Conservation (phyloP, 1,140 invertebrate species). For the Polypedilum vanderplanki region DNA sequence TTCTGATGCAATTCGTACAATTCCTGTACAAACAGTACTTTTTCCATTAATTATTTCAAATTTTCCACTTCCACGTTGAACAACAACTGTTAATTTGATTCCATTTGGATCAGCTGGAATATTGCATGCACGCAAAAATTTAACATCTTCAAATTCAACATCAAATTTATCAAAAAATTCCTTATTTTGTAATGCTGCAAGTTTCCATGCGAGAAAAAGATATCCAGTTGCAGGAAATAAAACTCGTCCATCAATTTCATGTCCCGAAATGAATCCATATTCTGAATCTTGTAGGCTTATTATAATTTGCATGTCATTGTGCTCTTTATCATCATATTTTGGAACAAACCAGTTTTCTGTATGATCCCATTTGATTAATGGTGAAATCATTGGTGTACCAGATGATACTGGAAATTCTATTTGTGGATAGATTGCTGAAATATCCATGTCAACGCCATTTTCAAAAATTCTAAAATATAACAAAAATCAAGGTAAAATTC, state of each 20-base stretch:
- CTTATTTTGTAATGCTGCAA: constrained; percentile 65
- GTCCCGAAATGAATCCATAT: constrained; percentile 69
- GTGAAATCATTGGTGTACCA: constrained; percentile 68
- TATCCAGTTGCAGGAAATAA: constrained; percentile 91
- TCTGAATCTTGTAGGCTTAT: constrained; percentile 53
- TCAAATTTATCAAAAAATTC: constrained; percentile 63
- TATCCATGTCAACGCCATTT: constrained; percentile 45
- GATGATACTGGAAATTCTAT: constrained; percentile 71
- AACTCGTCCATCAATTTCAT: constrained; percentile 82
- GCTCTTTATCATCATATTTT: constrained; percentile 50
- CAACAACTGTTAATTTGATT: constrained; percentile 70
- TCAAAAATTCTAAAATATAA: too few relatives aligned
- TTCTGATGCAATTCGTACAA: constrained; percentile 50
- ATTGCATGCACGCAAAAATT: constrained; percentile 74
- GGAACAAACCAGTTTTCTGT: constrained; percentile 60
- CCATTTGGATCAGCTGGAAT: constrained; percentile 56
- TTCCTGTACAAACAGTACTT: constrained; percentile 67
- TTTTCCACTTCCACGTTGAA: constrained; percentile 73
- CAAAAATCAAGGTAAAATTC: too few relatives aligned
- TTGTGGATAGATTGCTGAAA: constrained; percentile 54
- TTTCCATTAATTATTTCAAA: constrained; percentile 69
- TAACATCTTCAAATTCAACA: constrained; percentile 80
- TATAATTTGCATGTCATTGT: constrained; percentile 51
- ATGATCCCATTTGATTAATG: constrained; percentile 86
- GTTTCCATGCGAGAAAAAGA: constrained; percentile 51